Percentiles rank a stretch among this genome's conserved stretches.
phyloP scores from a whole-genome alignment of 1,140 invertebrate species.

The Lanistes nyassanus region DNA sequence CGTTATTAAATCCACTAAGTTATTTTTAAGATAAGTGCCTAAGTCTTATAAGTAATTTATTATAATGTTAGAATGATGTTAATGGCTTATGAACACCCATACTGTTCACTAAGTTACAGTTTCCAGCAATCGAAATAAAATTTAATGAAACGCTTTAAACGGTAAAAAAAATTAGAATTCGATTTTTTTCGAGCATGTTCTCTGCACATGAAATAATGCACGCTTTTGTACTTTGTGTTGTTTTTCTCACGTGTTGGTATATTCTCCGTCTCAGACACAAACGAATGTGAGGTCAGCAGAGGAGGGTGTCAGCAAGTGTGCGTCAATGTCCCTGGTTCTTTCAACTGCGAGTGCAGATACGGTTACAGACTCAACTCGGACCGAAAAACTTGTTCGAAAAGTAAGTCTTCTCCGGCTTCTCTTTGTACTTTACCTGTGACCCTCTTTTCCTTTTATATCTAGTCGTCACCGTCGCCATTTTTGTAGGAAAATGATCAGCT shows the following conservation, averaged over 20 bases:
- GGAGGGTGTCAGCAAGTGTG: constrained; percentile 58
- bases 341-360: constrained; percentile 38
- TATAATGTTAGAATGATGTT: too few relatives aligned
- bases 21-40: too few relatives aligned
- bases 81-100: too few relatives aligned
- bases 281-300: constrained; percentile 56
- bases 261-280: constrained; percentile 46
- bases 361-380: constrained; percentile 41
- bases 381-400: constrained; percentile 32
- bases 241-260: background rate
- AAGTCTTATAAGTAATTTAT: too few relatives aligned
- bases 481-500: background rate
- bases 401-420: background rate
- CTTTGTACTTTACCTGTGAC: too few relatives aligned
- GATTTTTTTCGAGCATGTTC: background rate
- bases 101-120: too few relatives aligned
- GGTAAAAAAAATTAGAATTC: background rate
- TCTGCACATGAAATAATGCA: background rate
- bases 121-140: too few relatives aligned
- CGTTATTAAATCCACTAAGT: too few relatives aligned
- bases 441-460: too few relatives aligned
- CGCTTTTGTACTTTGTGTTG: background rate
- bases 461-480: background rate
- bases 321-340: constrained; percentile 33
- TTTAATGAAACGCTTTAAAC: too few relatives aligned